Evolutionary conservation across 2,888 invertebrate species (phyloP), one percentile per base, ranked within the genome.

Genomic region (Lottia gigantea): DNA sequence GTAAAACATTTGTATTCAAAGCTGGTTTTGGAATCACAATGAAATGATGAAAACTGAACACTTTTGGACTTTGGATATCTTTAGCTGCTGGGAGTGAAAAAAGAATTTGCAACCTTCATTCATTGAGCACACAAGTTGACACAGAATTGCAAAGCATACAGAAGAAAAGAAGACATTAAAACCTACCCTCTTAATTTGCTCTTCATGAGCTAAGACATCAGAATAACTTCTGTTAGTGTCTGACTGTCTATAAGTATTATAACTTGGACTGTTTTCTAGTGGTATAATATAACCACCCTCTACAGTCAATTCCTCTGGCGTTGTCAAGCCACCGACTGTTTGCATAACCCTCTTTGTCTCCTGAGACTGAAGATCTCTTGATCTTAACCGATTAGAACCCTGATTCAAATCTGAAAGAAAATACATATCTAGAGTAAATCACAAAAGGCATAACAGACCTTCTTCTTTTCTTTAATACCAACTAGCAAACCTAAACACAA

Each of bases 261-360:
- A 23, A 55, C 55, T 55, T 55, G 55, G 40, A 40, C 40, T 40
- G 40, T 40, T 55, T 55, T 55, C 23, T 55, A 55, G 55, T 23
- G 11, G 14, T 23, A 19, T 23, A 12, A 23, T 19, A 12, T 55
- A 23, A 69, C 67, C 64, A 64, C 69, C 63, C 40, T 55, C 23
- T 25, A 67, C 62, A 16, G 62, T 46, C 67, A 64, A 26, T n/a
- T 66, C 61, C 67, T 67, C 68, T 70, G 67, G 67, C 46, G 67
- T 65, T 61, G 74, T 73, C 73, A 76, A 66, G 71, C 75, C 73
- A 26, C 73, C 69, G 73, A 77, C 73, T 62, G 75, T 68, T 62
- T 77, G 75, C 73, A 77, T 73, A 67, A 76, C 75, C 76, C 77
- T 77, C 77, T 77, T 74, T 76, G 74, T 73, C 66, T 75, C 74